Evolutionary conservation across 2,113 vertebrate species (phyloP).

Genomic region (Struthidea cinerea): DNA sequence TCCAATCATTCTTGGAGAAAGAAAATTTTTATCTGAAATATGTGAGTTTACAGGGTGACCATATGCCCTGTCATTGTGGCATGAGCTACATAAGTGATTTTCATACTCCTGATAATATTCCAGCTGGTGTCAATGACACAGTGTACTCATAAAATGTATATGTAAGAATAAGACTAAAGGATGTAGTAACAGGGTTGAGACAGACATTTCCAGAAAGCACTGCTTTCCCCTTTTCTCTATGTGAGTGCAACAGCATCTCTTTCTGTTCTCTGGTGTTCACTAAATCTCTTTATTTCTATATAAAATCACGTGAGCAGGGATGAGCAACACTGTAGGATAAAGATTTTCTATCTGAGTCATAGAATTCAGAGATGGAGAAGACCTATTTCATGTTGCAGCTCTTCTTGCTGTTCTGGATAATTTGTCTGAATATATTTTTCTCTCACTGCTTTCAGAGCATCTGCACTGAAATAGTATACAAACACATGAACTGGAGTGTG

Average conservation of each 20-base stretch:
- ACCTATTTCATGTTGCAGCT: not conserved
- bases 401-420: not conserved
- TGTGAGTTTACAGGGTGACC: not conserved
- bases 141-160: not conserved
- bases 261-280: not conserved
- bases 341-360: not conserved
- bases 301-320: not conserved
- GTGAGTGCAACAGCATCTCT: not conserved
- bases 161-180: not conserved
- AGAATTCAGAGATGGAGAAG: not conserved
- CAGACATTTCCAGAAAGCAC: not conserved
- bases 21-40: not conserved
- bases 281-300: not conserved
- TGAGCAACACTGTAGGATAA: not conserved
- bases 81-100: not conserved
- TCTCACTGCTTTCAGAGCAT: not conserved
- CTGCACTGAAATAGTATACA: not conserved
- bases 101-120: not conserved
- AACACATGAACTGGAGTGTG: not conserved
- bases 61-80: not conserved
- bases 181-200: not conserved
- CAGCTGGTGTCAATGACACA: not conserved
- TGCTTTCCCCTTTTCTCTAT: not conserved
- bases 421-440: not conserved
- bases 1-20: not conserved